Conservation (phyloP, 1,140 invertebrate genomes). For the Drosophila burlai region DNA sequence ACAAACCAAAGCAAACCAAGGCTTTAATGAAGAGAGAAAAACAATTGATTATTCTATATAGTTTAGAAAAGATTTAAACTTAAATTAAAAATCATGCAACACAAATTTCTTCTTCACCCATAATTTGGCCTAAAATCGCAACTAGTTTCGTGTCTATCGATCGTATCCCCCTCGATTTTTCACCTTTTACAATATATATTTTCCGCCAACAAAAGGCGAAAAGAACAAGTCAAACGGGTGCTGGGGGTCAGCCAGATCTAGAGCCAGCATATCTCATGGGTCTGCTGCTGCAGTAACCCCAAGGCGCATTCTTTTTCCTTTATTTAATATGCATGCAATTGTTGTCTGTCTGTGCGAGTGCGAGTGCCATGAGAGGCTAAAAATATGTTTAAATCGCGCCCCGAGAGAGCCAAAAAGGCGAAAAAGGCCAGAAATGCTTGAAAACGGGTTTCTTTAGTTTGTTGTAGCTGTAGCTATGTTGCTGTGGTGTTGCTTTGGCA, state of each 20-base stretch:
- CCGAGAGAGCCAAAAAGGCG: constrained; percentile 55
- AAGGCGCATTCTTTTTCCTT: constrained; percentile 55
- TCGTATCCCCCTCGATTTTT: background rate
- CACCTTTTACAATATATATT: background rate
- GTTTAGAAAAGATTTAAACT: background rate
- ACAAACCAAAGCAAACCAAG: constrained; percentile 33
- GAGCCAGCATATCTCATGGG: constrained; percentile 63
- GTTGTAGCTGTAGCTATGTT: constrained; percentile 16
- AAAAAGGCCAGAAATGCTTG: constrained; percentile 29
- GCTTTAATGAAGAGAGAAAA: constrained; percentile 12
- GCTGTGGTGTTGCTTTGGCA: constrained; percentile 37
- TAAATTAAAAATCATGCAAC: background rate
- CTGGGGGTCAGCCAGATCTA: constrained; percentile 58
- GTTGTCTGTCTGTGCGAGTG: constrained; percentile 60
- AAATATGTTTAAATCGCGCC: constrained; percentile 83
- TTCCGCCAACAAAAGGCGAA: background rate
- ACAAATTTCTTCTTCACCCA: background rate
- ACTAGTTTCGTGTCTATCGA: constrained; percentile 18
- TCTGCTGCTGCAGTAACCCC: constrained; percentile 49
- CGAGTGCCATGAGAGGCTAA: constrained; percentile 61
- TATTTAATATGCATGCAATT: constrained; percentile 82
- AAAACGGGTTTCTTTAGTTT: constrained; percentile 65
- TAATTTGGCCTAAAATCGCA: background rate
- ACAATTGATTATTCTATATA: too few species aligned
- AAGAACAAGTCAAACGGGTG: constrained; percentile 74